These are phyloP conservation scores for Xiphophorus birchmanni DNA, from an alignment of 2,797 vertebrate species.

Conservation along the genomic window DNA sequence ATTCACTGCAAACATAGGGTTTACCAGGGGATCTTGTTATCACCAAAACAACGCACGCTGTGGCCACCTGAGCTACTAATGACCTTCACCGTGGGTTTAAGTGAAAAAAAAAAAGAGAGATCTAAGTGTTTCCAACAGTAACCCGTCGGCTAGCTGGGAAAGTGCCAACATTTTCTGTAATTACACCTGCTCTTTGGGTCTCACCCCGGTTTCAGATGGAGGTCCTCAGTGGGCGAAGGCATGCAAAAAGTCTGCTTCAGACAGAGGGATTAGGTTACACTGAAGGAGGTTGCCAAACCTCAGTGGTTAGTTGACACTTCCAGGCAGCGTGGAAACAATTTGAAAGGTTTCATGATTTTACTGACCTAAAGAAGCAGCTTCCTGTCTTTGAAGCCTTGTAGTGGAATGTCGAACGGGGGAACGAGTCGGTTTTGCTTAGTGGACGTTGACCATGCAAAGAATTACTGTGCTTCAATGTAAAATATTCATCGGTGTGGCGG, in stretches of 20 bases:
- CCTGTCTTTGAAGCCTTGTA: background rate
- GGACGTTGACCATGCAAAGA: background rate
- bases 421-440: background rate
- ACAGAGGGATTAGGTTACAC: constrained; percentile 47
- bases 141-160: constrained; percentile 42
- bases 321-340: background rate
- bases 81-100: constrained; percentile 38
- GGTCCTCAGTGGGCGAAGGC: constrained; percentile 37
- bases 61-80: constrained; percentile 34
- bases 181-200: constrained; percentile 65
- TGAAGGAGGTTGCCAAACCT: constrained; percentile 28
- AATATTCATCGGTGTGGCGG: no score
- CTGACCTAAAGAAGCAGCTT: background rate
- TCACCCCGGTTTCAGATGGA: constrained; percentile 48
- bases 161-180: constrained; percentile 61
- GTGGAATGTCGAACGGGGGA: background rate
- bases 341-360: background rate
- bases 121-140: constrained; percentile 44
- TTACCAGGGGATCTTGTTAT: constrained; percentile 25
- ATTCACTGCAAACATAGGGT: constrained; percentile 29
- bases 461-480: no score
- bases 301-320: constrained; percentile 31
- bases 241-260: constrained; percentile 46
- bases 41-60: constrained; percentile 9
- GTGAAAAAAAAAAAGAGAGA: constrained; percentile 8